A percentile compares a stretch with the other conserved stretches of the same genome.
Conservation (phyloP, 2,888 invertebrate species). For the Girardia tigrina region DNA sequence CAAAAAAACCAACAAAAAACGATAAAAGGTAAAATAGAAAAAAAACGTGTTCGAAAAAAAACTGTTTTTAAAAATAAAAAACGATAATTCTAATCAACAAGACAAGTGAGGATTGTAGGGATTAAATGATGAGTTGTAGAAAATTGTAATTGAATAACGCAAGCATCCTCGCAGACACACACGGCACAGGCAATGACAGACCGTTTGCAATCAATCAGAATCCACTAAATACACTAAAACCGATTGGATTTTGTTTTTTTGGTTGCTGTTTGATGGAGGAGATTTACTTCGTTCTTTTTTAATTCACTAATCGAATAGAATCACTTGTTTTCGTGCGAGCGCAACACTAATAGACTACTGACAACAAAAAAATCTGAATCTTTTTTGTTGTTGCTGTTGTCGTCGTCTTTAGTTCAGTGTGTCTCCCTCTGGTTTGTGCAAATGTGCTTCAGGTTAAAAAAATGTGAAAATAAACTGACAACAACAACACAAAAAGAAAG, state of each 20-base stretch:
- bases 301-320: slow-evolving; percentile 12
- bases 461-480: neutral
- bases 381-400: neutral
- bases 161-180: slow-evolving; percentile 6
- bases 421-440: neutral
- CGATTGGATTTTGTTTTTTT: slow-evolving; percentile 4
- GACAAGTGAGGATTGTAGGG: neutral
- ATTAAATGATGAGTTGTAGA: neutral
- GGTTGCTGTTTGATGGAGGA: too few relatives aligned
- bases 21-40: too few relatives aligned
- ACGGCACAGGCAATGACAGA: slow-evolving; percentile 4
- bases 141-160: slow-evolving; percentile 3
- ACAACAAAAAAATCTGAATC: neutral
- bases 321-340: slow-evolving; percentile 13
- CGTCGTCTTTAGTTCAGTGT: slow-evolving; percentile 13
- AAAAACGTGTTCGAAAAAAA: too few relatives aligned
- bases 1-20: too few relatives aligned
- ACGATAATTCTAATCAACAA: neutral
- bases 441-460: neutral
- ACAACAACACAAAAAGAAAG: neutral
- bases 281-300: neutral
- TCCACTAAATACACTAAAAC: neutral
- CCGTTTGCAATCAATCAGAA: slow-evolving; percentile 23
- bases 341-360: neutral
- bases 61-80: too few relatives aligned